These are phyloP conservation scores for Eonycteris spelaea DNA, from an alignment of 2,113 vertebrate species.

Conservation along the genomic window DNA sequence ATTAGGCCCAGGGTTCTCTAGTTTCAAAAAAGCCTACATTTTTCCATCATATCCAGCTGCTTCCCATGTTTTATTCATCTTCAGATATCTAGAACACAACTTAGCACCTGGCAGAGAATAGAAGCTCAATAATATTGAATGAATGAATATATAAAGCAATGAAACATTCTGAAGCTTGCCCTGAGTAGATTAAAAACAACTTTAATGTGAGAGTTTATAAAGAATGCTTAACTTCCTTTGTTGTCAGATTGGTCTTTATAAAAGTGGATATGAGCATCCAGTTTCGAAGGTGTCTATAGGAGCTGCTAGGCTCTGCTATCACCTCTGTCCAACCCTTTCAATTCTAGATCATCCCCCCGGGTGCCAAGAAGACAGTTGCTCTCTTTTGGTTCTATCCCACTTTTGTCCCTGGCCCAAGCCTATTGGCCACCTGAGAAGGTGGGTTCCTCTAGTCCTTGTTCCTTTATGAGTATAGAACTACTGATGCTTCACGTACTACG, in stretches of 20 bases:
- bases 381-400: background rate
- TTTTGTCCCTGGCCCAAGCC: background rate
- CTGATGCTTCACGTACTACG: background rate
- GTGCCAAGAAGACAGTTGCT: background rate
- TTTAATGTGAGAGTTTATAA: conserved; percentile 48
- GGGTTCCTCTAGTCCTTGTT: background rate
- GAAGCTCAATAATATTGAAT: conserved; percentile 10
- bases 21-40: background rate
- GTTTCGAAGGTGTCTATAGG: background rate
- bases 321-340: background rate
- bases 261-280: background rate
- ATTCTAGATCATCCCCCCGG: background rate
- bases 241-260: background rate
- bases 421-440: background rate
- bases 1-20: background rate
- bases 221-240: background rate
- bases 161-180: conserved; percentile 15
- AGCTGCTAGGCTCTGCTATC: background rate
- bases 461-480: background rate
- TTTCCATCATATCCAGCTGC: background rate
- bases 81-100: background rate
- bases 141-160: background rate
- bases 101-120: background rate
- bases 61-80: background rate
- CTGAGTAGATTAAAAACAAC: background rate